Conservation (phyloP, 2,888 invertebrate species). For the Scaptodrosophila latifasciaeformis region DNA sequence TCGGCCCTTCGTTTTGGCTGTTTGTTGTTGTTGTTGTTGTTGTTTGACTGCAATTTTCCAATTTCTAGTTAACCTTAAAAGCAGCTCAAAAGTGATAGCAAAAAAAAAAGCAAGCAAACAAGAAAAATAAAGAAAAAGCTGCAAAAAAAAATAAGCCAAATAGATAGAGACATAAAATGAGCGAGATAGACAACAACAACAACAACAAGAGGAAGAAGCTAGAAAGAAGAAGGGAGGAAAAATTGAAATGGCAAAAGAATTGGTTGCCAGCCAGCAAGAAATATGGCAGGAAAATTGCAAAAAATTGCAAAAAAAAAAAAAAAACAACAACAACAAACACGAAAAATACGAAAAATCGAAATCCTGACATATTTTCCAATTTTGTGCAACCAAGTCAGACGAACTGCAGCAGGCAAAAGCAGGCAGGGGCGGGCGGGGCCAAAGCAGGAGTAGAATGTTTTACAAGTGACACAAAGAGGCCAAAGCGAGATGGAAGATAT, state of each 20-base stretch:
- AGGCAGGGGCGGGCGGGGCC: no score
- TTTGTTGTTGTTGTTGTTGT: background rate
- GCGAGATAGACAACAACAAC: background rate
- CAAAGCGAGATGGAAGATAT: no score
- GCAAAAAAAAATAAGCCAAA: background rate
- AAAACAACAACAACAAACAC: conserved; percentile 16
- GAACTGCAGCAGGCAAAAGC: background rate
- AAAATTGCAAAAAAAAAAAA: conserved; percentile 9
- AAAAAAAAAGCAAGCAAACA: conserved; percentile 14
- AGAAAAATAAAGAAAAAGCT: background rate
- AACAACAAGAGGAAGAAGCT: conserved; percentile 1
- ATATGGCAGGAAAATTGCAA: conserved; percentile 51
- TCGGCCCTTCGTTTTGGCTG: background rate
- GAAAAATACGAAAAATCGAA: conserved; percentile 43
- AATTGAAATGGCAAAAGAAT: conserved; percentile 27
- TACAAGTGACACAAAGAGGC: no score
- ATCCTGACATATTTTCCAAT: conserved; percentile 65
- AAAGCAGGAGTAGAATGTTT: no score
- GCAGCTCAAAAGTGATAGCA: background rate
- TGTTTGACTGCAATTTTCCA: conserved; percentile 55
- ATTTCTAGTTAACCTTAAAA: conserved; percentile 54
- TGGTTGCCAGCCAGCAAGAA: conserved; percentile 22
- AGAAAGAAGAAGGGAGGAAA: conserved; percentile 7
- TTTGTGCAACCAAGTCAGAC: conserved; percentile 13
- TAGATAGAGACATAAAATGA: background rate